Base-by-base conservation (phyloP, 2,888 invertebrate genomes). In the Melanostoma scalare region DNA sequence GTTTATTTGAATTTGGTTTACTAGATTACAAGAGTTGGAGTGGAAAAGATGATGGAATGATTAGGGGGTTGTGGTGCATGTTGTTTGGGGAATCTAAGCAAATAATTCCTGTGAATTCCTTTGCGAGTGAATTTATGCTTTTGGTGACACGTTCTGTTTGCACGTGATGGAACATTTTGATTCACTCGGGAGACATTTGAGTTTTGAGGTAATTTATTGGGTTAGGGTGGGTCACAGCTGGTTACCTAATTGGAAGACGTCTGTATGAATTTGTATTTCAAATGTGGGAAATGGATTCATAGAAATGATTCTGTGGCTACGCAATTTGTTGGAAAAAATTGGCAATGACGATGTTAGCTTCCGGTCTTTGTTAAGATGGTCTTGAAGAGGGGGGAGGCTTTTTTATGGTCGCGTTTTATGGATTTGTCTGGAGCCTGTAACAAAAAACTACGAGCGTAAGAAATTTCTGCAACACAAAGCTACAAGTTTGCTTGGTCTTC, bases 1-100 rank as follows among this genome's bases (percentile, higher is more conserved):
- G 36, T 38, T 46, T 76, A 46, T 75, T 69, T 33, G 61, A 40
- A 48, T 69, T 61, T 46, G 20, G 67, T 52, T 20, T 38, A 53
- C 52, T 53, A 36, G 38, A 30, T 50, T 44, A 58, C 38, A 31
- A 38, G 30, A 35, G 46, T 20, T 46, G 61, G n/a, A 55, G n/a
- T 40, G 52, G 6, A 35, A 52, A 50, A 8, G n/a, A 42, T 36
- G 38, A 46, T 46, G 48, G 8, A 9, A 9, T 46, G 10, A 4
- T 46, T 6, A 48, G 56, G 40, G n/a, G n/a, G 6, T 38, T 46
- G n/a, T 31, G 63, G 58, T 69, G 63, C 40, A 52, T 38, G 53
- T 82, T 77, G 82, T 82, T 82, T 82, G 82, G 73, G 69, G 65
- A 52, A 68, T 73, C 78, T 82, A 82, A 82, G 78, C 82, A 82